Base-by-base conservation (phyloP, 2,888 invertebrate genomes). In the Ceratothoa steindachneri region DNA sequence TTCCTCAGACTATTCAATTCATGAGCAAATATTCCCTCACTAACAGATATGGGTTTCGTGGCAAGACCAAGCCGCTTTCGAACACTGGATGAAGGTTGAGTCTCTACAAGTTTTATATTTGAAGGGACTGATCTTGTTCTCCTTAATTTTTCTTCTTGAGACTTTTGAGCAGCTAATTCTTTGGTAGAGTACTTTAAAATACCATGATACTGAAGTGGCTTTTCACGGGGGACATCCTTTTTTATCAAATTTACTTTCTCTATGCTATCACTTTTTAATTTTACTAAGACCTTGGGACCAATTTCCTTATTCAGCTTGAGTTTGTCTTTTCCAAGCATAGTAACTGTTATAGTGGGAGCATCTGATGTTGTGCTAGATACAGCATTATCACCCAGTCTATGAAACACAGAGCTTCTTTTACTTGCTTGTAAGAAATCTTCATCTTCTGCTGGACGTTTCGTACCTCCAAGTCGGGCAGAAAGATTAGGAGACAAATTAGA, bases 21-120 rank as follows among this genome's bases (percentile, higher is more conserved):
- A 60, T 71, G 74, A 27, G 79, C 79, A 72, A 79, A 79, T 69
- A 79, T 79, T 12, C 79, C 79, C 15, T 73, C 79, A 70, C 79
- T 79, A n/a, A 41, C 30, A n/a, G 30, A 69, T 0, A 64, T 19
- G 28, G 70, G 27, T 2, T 27, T 51, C 24, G 60, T 72, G 5
- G 69, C 41, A 22, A 64, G 12, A 29, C 74, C 76, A 12, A 72
- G 41, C 41, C 74, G 51, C 30, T 73, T 75, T 22, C 74, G 75
- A n/a, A 76, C 68, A 24, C 76, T 69, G 52, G 74, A 72, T 1
- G 73, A 72, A 15, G 76, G 71, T 30, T 76, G 67, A 66, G 74
- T 71, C 19, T 22, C 65, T 67, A 60, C 60, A 12, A 60, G 60
- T 9, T 73, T 74, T 64, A 60, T 60, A 60, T 60, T 51, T 19